These are phyloP conservation scores for Hydrolagus colliei DNA, from an alignment of 2,797 vertebrate species.

Conservation along the genomic window DNA sequence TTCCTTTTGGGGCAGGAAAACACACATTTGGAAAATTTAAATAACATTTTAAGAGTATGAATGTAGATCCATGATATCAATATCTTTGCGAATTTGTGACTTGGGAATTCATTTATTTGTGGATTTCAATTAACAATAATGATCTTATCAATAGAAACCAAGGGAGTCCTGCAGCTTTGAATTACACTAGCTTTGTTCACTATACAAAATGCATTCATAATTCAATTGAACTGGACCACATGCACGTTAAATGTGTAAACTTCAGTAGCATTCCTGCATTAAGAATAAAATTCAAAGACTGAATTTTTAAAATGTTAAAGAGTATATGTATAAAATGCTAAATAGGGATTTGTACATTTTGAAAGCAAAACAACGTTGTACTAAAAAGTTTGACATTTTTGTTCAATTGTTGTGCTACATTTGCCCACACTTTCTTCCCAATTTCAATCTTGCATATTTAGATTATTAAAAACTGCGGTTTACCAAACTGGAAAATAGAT, in stretches of 20 bases:
- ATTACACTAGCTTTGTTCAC: neutral
- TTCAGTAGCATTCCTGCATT: neutral
- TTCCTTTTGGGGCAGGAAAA: neutral
- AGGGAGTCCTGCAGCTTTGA: neutral
- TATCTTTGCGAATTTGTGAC: neutral
- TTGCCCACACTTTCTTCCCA: neutral
- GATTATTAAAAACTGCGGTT: slow-evolving; percentile 18
- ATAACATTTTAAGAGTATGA: neutral
- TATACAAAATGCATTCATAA: slow-evolving; percentile 1
- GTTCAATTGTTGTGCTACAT: slow-evolving; percentile 2
- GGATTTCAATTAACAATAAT: neutral
- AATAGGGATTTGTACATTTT: slow-evolving; percentile 20
- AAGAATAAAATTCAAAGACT: slow-evolving; percentile 6
- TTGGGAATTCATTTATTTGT: neutral
- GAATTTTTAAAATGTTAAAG: neutral
- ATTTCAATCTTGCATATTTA: neutral
- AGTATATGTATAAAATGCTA: neutral
- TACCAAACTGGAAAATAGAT: neutral
- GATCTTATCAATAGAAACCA: neutral
- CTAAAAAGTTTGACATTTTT: slow-evolving; percentile 3
- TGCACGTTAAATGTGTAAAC: neutral
- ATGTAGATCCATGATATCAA: neutral
- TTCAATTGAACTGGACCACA: neutral
- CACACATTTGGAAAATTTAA: neutral
- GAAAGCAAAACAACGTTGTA: neutral